A percentile compares a stretch with the other conserved stretches of the same genome.
phyloP scores from a whole-genome alignment of 2,888 invertebrate species.

The Corythucha ciliata region DNA sequence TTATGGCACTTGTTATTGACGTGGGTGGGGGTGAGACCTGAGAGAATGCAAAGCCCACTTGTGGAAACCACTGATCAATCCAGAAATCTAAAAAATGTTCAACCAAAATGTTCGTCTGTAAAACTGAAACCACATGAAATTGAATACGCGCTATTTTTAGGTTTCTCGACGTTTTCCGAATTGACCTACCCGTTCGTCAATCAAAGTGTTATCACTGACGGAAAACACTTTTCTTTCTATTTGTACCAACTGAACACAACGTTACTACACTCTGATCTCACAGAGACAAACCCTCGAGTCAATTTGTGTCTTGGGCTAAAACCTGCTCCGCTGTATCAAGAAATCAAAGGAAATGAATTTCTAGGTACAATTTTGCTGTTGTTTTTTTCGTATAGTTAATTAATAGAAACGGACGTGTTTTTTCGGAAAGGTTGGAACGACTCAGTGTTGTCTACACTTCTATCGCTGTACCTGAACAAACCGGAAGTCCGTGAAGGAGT shows the following conservation, averaged over 20 bases:
- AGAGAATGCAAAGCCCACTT: too few relatives aligned
- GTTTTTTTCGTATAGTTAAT: too few relatives aligned
- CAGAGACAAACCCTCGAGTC: constrained; percentile 55
- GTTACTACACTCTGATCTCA: constrained; percentile 52
- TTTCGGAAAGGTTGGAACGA: constrained; percentile 67
- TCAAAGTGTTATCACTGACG: constrained; percentile 83
- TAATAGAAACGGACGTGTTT: too few relatives aligned
- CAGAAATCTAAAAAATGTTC: background rate
- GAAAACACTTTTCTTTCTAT: constrained; percentile 74
- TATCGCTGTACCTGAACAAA: constrained; percentile 63
- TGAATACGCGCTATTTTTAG: constrained; percentile 26
- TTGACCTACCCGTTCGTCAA: constrained; percentile 82
- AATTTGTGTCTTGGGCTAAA: constrained; percentile 75
- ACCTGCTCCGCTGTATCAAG: constrained; percentile 63
- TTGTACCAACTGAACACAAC: constrained; percentile 88
- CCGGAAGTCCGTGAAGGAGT: constrained; percentile 52
- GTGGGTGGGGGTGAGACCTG: too few relatives aligned
- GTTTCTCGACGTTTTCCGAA: constrained; percentile 85
- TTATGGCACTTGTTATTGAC: too few relatives aligned
- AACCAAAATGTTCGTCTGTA: background rate
- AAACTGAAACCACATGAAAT: background rate
- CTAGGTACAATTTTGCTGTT: constrained; percentile 44
- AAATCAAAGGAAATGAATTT: constrained; percentile 54
- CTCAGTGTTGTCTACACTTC: constrained; percentile 58
- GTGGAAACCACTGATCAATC: background rate